Evolutionary conservation across 2,797 vertebrate genomes (phyloP), one percentile per base, ranked within the genome.

Genomic region (Kryptolebias ocellatus): DNA sequence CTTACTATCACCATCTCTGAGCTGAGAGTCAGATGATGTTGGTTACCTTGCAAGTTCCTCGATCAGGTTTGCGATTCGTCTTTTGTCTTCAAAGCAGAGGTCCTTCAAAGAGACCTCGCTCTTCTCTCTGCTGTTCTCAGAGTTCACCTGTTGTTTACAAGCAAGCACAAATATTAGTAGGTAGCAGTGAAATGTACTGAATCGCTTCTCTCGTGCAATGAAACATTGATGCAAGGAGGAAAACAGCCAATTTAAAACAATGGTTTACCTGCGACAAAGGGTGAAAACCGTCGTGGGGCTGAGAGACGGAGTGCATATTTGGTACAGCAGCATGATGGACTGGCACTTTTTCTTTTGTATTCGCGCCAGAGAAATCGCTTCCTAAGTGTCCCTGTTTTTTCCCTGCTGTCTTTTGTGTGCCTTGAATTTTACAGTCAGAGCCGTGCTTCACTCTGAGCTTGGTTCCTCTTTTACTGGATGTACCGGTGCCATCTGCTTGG

Each of bases 81-180:
- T 95, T 88, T 99, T 99, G 90, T 99, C 98, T 91, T 98, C 98
- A 39, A 95, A 94, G 90, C 98, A 98, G 80, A 99, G 96, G 91
- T 99, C 97, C 84, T 98, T 99, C 76, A 99, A 81, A 75, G 95
- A 95, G 69, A 94, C 92, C 77, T 94, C 95, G 75, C 92, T 95
- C 63, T 86, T 91, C 76, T 67, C 82, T 61, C 73, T 78, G 74
- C 55, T 86, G 29, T 34, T 53, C 55, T 90, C 92, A 76, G 78
- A 88, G 67, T 90, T 60, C 31, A 85, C 81, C 97, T 98, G 74
- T 6, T 2, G 0, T 57, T 24, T 50, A 24, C 12, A 77, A 27
- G 53, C 53, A 44, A 34, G 15, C 24, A 6, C 17, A 55, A 20
- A 63, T 29, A 50, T 47, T 60, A 60, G 27, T 56, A 4, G 37